Evolutionary conservation across 2,888 invertebrate species (phyloP).

Genomic region (Amblyjoppa fuscipennis): DNA sequence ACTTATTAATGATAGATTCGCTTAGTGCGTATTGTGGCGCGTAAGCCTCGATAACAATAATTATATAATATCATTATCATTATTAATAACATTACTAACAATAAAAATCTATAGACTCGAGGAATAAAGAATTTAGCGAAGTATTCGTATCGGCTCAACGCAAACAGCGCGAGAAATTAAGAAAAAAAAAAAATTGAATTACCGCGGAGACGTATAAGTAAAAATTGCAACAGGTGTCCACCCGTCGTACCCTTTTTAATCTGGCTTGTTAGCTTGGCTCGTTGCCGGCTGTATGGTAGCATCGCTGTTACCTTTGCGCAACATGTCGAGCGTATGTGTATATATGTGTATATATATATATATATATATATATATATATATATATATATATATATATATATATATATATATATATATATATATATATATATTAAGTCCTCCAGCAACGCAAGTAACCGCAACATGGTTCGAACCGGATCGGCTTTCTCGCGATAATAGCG

Average conservation of each 20-base stretch:
- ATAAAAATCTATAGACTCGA: neutral
- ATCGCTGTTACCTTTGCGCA: neutral
- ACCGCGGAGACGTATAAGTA: neutral
- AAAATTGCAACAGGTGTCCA: slow-evolving; percentile 8
- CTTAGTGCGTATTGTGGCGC: too few species aligned
- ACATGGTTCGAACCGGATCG: neutral
- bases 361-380: neutral
- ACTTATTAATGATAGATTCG: too few species aligned
- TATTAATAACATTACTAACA: too few species aligned
- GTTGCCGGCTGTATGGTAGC: neutral
- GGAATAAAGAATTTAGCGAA: neutral
- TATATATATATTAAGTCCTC: neutral
- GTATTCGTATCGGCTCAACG: neutral
- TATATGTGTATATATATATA: neutral
- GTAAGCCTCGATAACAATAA: too few species aligned
- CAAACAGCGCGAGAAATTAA: neutral
- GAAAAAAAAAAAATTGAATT: neutral
- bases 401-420: neutral
- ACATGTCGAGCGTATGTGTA: neutral
- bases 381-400: neutral
- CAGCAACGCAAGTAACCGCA: neutral
- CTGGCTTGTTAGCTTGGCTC: slow-evolving; percentile 7
- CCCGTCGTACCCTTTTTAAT: neutral
- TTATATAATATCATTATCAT: too few species aligned
- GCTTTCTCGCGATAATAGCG: neutral